Evolutionary conservation across 2,113 vertebrate species (phyloP).

Genomic region (Albula glossodonta): DNA sequence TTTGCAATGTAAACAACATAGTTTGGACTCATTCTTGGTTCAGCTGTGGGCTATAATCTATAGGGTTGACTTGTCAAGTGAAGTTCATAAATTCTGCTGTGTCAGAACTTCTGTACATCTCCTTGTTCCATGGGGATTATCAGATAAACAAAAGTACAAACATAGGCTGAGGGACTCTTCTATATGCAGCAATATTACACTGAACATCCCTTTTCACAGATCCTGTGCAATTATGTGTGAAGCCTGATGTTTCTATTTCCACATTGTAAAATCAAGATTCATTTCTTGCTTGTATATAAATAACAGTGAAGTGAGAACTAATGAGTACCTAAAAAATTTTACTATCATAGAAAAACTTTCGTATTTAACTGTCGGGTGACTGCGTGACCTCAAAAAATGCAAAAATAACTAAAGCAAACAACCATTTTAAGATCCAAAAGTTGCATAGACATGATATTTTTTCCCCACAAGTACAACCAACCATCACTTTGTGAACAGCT

Average conservation of each 20-base stretch:
- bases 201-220: not conserved
- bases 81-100: not conserved
- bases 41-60: not conserved
- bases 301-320: not conserved
- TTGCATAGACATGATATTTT: not conserved
- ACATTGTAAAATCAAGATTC: not conserved
- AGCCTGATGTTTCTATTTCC: not conserved
- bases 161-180: not conserved
- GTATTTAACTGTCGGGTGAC: not conserved
- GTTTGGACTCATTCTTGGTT: not conserved
- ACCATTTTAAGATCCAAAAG: not conserved
- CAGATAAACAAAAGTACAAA: not conserved
- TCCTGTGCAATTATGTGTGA: not conserved
- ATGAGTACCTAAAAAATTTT: not conserved
- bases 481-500: not conserved
- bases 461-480: not conserved
- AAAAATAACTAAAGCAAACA: not conserved
- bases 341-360: not conserved
- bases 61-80: not conserved
- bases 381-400: not conserved
- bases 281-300: not conserved
- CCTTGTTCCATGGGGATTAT: not conserved
- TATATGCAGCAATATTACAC: not conserved
- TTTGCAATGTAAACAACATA: not conserved
- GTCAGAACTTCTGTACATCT: not conserved